Evolutionary conservation across 2,113 vertebrate genomes (phyloP), one percentile per base, ranked within the genome.

Genomic region (Vimba vimba): DNA sequence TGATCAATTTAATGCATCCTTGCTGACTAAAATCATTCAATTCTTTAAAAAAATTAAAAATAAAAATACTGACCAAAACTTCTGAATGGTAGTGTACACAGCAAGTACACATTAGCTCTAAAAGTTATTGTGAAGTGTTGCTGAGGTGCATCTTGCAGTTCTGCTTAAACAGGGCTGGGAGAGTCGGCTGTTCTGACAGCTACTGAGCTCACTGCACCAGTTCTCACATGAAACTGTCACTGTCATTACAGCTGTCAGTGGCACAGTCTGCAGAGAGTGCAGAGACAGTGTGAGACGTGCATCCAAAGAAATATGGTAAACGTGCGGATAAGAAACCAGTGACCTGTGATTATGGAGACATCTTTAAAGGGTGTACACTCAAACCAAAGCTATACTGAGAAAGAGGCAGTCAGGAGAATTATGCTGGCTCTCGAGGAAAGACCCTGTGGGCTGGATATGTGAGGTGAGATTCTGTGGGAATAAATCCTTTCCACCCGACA

Each of bases 301-400:
- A 57, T 57, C 52, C 19, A 43, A 21, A 43, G 11, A 30, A 59
- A 60, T 43, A 79, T 79, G 23, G 47, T 17, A 39, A 62, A 21
- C 7, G 55, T 43, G 50, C 17, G 8, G 73, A 77, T 62, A 33
- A 60, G 52, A 79, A 79, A 39, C 33, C 55, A 60, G 55, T 79
- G 57, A 79, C 30, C 55, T 79, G 52, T 79, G 77, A 79, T 79
- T 79, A 60, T 43, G 77, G 33, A 60, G 30, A 79, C 23, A 43
- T n/a, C 30, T 79, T 79, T 79, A 60, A 79, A 79, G 33, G 55
- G 4, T 43, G 5, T 79, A 9, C 43, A 8, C 27, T 79, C 33
- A 55, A 57, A 27, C 25, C 50, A 10, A 21, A 12, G 77, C 30
- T 79, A 36, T 17, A 11, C 52, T 11, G 1, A n/a, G 25, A 19